Base-by-base conservation (phyloP, 2,797 vertebrate species). In the Tragelaphus eurycerus region DNA sequence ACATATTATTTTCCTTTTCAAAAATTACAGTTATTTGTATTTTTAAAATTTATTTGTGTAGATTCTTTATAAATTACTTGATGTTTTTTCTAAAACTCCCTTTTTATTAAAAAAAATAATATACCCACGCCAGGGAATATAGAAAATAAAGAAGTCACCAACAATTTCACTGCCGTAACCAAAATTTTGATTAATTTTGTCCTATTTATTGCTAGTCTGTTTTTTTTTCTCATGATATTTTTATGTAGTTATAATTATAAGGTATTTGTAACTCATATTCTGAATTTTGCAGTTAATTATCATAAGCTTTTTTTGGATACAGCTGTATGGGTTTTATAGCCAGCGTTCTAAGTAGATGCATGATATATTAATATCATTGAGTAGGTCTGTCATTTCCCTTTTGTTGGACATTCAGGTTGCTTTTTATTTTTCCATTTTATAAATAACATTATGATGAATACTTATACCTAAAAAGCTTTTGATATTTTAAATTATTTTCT, bases 401-500 rank as follows among this genome's bases (percentile, higher is more conserved):
- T 82, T 95, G 31, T 54, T 97, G 50, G 54, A 64, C 16, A 7
- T 85, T 78, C 48, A 67, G 50, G 25, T 76, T 94, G 85, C 25
- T 76, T 95, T 95, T 82, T 54, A 62, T 83, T 52, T 97, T 96
- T 85, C 9, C 31, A 64, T 84, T 96, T 89, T 94, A 76, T 83
- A 81, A 85, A 81, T 93, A 94, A 59, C 9, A 81, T 88, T 38
- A 81, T 93, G 17, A 67, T 90, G 54, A 93, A 82, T 67, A 91
- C 16, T 64, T 84, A 15, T 78, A 38, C 21, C 31, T 83, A 79
- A 95, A 96, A 55, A 3, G 3, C 93, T 87, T 94, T 93, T 84
- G 48, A 90, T 95, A 94, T 74, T 95, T 94, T 25, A 93, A 86
- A 52, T 93, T 67, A 50, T 95, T 92, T 95, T 93, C 67, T 83